Base-by-base conservation (phyloP, 2,888 invertebrate genomes). In the Trissoscelio sp. region DNA sequence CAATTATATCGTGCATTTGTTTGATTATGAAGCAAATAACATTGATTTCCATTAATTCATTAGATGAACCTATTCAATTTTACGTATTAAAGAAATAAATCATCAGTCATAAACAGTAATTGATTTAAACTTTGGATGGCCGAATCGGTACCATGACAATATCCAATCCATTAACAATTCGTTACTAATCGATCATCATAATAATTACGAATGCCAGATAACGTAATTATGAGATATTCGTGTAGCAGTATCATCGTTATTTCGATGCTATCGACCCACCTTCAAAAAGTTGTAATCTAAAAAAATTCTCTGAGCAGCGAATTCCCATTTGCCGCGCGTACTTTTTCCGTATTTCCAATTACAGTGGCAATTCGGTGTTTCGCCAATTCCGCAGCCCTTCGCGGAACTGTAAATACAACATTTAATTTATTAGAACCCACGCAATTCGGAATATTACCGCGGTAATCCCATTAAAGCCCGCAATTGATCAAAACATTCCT, bases 401-500 rank as follows among this genome's bases (percentile, higher is more conserved):
- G 18, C 48, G 24, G n/a, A 51, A 44, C 67, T 57, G 66, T 67
- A 67, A 75, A 75, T 67, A 34, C 67, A 37, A 60, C 67, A 77
- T 77, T 77, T 53, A 77, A 77, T 77, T 77, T 77, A 69, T 77
- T 53, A 44, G 53, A 69, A 12, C 53, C 60, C 69, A n/a, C 64
- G 57, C 74, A 66, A 75, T 67, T 75, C 22, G 34, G 37, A 58
- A 75, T 75, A 67, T 75, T 67, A 75, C 75, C 75, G 51, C 58
- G 67, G 67, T 77, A 77, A 77, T 77, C 62, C 62, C 69, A 77
- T 69, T 66, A 66, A 57, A 77, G 14, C 1, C 39, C 42, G 42
- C 53, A 72, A 79, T 72, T 79, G 72, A 79, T 66, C 64, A 64
- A 64, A 70, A 66, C 78, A 66, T 64, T 64, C 66, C 70, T 72